A percentile compares a stretch with the other conserved stretches of the same genome.
phyloP scores from a whole-genome alignment of 2,113 vertebrate genomes.

The Heterochromis multidens region DNA sequence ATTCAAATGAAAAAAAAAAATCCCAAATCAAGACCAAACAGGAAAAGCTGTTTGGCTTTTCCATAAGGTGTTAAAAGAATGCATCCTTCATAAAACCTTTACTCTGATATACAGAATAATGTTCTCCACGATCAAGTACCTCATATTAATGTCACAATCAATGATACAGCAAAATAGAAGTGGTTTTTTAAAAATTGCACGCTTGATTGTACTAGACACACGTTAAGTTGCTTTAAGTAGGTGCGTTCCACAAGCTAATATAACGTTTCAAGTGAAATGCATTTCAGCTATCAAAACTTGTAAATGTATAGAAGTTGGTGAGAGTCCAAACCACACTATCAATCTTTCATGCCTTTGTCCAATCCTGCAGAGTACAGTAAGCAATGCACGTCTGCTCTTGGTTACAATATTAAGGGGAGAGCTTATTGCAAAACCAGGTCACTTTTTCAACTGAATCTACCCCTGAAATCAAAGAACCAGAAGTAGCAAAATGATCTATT shows the following conservation, averaged over 20 bases:
- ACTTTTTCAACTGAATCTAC: conserved; percentile 39
- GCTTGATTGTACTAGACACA: conserved; percentile 12
- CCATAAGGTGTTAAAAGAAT: conserved; percentile 6
- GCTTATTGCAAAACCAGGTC: conserved; percentile 63
- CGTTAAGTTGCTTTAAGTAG: conserved; percentile 39
- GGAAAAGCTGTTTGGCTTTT: conserved; percentile 38
- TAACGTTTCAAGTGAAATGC: conserved; percentile 4
- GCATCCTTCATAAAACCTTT: conserved; percentile 1
- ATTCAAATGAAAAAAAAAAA: conserved; percentile 41
- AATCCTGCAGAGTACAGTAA: conserved; percentile 40
- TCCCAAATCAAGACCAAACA: conserved; percentile 36
- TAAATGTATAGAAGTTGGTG: conserved; percentile 35
- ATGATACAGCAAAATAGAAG: neutral
- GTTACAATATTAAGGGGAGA: conserved; percentile 46
- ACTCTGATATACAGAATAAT: neutral
- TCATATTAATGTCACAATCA: conserved; percentile 17
- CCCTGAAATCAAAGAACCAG: conserved; percentile 41
- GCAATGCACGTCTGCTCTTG: conserved; percentile 61
- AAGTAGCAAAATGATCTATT: conserved; percentile 49
- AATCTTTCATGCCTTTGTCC: conserved; percentile 34
- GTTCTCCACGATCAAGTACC: neutral
- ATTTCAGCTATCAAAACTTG: conserved; percentile 41
- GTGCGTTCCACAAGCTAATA: conserved; percentile 28
- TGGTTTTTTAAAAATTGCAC: neutral
- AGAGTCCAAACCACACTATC: conserved; percentile 58